Evolutionary conservation across 2,888 invertebrate genomes (phyloP).

Genomic region (Lamellibrachia satsuma): DNA sequence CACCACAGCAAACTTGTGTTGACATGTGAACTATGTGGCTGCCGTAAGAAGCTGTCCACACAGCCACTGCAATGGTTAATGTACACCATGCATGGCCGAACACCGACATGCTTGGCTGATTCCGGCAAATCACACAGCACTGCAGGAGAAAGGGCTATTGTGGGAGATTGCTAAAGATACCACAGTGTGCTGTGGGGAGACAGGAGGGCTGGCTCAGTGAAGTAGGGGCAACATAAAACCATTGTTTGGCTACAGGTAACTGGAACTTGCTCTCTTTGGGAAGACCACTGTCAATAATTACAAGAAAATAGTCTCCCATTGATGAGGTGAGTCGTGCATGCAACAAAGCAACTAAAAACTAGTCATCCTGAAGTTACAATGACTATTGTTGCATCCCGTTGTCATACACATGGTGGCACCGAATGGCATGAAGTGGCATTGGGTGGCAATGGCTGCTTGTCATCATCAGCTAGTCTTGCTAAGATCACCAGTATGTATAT

Average conservation of each 20-base stretch:
- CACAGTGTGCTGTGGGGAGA: background rate
- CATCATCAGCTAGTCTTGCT: too few relatives aligned
- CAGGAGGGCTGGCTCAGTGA: background rate
- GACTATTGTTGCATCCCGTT: background rate
- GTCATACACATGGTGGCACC: background rate
- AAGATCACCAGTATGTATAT: background rate
- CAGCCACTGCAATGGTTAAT: background rate
- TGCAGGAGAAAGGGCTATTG: background rate
- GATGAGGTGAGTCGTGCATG: background rate
- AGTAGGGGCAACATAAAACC: background rate
- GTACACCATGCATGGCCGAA: slow-evolving; percentile 3
- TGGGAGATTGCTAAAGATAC: background rate
- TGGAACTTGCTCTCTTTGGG: background rate
- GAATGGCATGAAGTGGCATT: too few relatives aligned
- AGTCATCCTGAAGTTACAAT: background rate
- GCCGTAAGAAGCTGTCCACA: background rate
- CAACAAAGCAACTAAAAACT: background rate
- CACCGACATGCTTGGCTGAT: background rate
- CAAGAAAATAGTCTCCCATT: background rate
- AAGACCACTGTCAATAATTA: background rate
- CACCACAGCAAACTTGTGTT: background rate
- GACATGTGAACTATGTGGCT: background rate
- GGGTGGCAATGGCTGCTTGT: too few relatives aligned
- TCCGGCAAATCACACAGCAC: background rate
- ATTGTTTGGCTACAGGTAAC: background rate